These are phyloP conservation scores for Engraulis encrasicolus DNA, from an alignment of 2,113 vertebrate species.

Conservation along the genomic window DNA sequence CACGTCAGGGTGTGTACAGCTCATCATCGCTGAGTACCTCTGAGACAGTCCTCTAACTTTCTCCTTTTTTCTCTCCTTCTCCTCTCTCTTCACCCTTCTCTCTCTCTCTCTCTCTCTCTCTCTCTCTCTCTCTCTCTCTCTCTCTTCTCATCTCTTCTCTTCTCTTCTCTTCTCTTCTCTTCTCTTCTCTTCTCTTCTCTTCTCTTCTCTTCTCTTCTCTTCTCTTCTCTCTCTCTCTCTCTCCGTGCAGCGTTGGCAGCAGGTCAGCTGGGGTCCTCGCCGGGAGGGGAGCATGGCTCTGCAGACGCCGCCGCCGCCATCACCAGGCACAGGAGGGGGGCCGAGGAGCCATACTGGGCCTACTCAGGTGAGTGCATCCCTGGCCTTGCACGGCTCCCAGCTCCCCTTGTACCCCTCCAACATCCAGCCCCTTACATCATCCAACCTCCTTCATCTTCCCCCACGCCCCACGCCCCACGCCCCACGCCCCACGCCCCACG, in stretches of 20 bases:
- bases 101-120: constrained; percentile 49
- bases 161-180: too few species aligned
- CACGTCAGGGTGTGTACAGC: not conserved
- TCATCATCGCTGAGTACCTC: not conserved
- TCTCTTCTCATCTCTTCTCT: too few species aligned
- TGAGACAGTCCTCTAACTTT: constrained; percentile 33
- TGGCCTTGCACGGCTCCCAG: not conserved
- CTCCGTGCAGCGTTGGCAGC: constrained; percentile 80
- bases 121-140: constrained; percentile 28
- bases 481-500: too few species aligned
- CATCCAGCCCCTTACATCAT: not conserved
- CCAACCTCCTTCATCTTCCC: constrained; percentile 20
- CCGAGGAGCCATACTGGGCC: constrained; percentile 91
- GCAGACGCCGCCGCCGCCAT: too few species aligned
- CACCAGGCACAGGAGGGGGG: constrained; percentile 81
- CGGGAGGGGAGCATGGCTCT: constrained; percentile 75
- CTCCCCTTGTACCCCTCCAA: not conserved
- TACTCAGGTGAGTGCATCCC: constrained; percentile 85
- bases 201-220: too few species aligned
- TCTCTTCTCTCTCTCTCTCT: constrained; percentile 37
- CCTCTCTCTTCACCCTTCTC: too few species aligned
- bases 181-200: too few species aligned
- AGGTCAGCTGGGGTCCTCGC: constrained; percentile 77
- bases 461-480: too few species aligned
- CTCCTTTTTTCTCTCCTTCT: not conserved